Conservation (phyloP, 2,113 vertebrate genomes). For the Triplophysa rosa region DNA sequence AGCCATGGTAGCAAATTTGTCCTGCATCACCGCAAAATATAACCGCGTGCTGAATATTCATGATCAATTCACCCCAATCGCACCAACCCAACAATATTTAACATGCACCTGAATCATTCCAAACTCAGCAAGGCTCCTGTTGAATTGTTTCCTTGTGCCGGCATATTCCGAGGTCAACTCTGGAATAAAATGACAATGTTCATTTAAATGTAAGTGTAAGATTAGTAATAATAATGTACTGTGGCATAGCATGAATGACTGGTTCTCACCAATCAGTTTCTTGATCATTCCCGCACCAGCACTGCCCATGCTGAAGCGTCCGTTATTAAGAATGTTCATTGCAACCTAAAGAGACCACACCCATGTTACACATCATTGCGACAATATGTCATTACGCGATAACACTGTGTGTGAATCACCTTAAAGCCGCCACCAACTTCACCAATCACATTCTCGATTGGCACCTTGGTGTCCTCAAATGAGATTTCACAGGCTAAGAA, state of each 20-base stretch:
- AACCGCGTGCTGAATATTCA: not conserved
- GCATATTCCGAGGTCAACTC: constrained; percentile 87
- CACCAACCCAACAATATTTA: not conserved
- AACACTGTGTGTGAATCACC: constrained; percentile 70
- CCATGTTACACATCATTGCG: not conserved
- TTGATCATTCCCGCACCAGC: constrained; percentile 87
- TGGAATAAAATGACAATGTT: constrained; percentile 56
- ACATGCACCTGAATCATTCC: constrained; percentile 89
- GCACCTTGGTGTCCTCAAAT: constrained; percentile 91
- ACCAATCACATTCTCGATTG: constrained; percentile 91
- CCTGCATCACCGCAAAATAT: constrained; percentile 69
- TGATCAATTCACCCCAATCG: too few relatives aligned
- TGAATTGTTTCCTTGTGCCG: constrained; percentile 91
- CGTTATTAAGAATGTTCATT: constrained; percentile 93
- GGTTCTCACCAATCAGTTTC: constrained; percentile 86
- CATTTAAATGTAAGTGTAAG: not conserved
- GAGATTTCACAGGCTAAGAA: constrained; percentile 88
- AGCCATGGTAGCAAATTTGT: constrained; percentile 94
- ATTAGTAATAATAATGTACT: too few relatives aligned
- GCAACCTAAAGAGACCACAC: constrained; percentile 79
- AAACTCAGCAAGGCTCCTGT: constrained; percentile 88
- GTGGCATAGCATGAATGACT: too few relatives aligned
- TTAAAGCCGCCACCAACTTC: constrained; percentile 96
- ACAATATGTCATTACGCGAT: not conserved
- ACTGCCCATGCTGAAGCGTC: constrained; percentile 94